A percentile compares a stretch with the other conserved stretches of the same genome.
Conservation (phyloP, 2,888 invertebrate species). For the Lithosia quadra region DNA sequence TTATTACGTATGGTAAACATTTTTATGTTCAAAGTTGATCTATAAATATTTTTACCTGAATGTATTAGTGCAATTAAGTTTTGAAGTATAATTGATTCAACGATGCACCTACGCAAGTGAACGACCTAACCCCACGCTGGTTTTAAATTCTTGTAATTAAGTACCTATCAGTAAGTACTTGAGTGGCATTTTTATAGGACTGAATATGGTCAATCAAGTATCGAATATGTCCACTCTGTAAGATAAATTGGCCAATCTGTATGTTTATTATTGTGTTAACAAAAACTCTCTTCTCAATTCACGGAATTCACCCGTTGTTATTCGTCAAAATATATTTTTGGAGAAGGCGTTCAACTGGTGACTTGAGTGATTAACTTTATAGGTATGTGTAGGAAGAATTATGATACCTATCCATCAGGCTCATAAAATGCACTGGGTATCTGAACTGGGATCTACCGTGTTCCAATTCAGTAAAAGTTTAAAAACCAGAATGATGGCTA, state of each 20-base stretch:
- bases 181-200: conserved; percentile 22
- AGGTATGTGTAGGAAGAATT: not conserved
- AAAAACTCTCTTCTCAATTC: conserved; percentile 36
- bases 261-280: conserved; percentile 39
- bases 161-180: conserved; percentile 27
- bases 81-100: conserved; percentile 22
- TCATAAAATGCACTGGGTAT: not conserved
- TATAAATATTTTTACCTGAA: not conserved
- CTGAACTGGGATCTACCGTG: conserved; percentile 34
- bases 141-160: conserved; percentile 48
- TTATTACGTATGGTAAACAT: not conserved
- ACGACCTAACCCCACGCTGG: conserved; percentile 50
- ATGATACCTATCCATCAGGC: not conserved
- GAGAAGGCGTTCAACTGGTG: conserved; percentile 6
- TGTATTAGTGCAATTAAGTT: conserved; percentile 22
- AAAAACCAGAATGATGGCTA: conserved; percentile 45
- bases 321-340: not conserved
- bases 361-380: not conserved
- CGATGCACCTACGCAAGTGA: conserved; percentile 58
- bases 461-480: conserved; percentile 48
- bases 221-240: conserved; percentile 41
- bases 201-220: conserved; percentile 21
- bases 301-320: conserved; percentile 27
- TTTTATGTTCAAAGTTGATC: not conserved
- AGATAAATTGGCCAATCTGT: conserved; percentile 42